Base-by-base conservation (phyloP, 2,797 vertebrate genomes). In the Etheostoma perlongum region DNA sequence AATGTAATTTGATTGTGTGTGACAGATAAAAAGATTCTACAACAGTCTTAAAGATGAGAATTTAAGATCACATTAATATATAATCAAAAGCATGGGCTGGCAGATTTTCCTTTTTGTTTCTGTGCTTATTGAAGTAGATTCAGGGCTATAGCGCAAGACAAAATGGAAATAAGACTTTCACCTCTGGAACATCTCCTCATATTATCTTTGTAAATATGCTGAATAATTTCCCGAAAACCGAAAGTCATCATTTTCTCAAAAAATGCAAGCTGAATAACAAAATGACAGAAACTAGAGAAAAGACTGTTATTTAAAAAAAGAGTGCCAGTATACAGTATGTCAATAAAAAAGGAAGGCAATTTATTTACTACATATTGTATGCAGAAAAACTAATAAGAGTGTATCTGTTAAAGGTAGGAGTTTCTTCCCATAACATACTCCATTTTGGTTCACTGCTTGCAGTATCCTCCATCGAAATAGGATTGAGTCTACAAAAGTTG, bases 271-370 rank as follows among this genome's bases (percentile, higher is more conserved):
- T 83, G 76, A 90, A 89, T 85, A 67, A 67, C 61, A 79, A 70
- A 87, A 82, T 76, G 85, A 85, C 74, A 78, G 72, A 66, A 48
- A 76, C 67, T 59, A 67, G 72, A 84, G 87, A 79, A 91, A 86
- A 92, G 79, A 91, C 85, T 88, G 80, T 85, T 53, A 74, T 78
- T 88, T 79, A 62, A 81, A 67, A 83, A 73, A 84, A 82, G 19
- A 68, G 72, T 69, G 80, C 64, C 73, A 70, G 70, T 21, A 2
- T 53, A 30, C 30, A 30, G 30, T 30, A 72, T 53, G 60, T 66
- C 44, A 63, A 75, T 42, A 60, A 60, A 40, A 10, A 70, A 57
- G 36, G 54, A 52, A 23, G 40, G 53, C 36, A 72, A 65, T 82
- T 84, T 51, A 52, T 83, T 83, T 52, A 76, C 53, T 62, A 18